Base-by-base conservation (phyloP, 2,113 vertebrate genomes). In the Boulengeromyrus knoepffleri region DNA sequence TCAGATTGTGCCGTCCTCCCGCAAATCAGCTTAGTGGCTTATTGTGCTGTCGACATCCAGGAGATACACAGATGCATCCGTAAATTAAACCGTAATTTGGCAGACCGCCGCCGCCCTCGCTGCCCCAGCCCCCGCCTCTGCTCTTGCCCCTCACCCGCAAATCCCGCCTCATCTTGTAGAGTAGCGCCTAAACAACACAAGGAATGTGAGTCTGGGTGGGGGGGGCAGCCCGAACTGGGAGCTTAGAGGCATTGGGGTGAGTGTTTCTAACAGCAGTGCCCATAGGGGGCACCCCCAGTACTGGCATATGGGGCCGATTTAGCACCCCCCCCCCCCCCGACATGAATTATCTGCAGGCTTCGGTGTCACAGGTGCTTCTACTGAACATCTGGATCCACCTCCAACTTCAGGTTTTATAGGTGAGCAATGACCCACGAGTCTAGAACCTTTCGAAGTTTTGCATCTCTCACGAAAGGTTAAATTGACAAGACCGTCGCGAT, bases 11-110 rank as follows among this genome's bases (percentile, higher is more conserved):
- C 42, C n/a, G n/a, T 49, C 66, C 19, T 46, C 62, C 27, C 4
- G 24, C 83, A 80, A 27, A 80, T 80, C 88, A 77, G 88, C 39
- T 88, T 70, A 88, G 47, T 62, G n/a, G 58, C 88, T 89, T 77
- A 80, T 21, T 52, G 88, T 80, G 19, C 47, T 36, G 46, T 89
- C 45, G 17, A 42, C 87, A 15, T 62, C 36, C 19, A 13, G 24
- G 19, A 62, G 36, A 62, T 66, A 62, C 52, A n/a, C 87, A 88
- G 53, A 46, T 13, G 49, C 17, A 31, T 45, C 53, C 19, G 36
- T 45, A 45, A 45, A 62, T 88, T 39, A 62, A 88, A 62, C 36
- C 5, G 36, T 58, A 88, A 45, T 88, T 62, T n/a, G 56, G 53
- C 49, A 66, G 17, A 46, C 10, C 15, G 5, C 42, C 31, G 39